Base-by-base conservation (phyloP, 2,797 vertebrate genomes). In the Leptodactylus fallax region DNA sequence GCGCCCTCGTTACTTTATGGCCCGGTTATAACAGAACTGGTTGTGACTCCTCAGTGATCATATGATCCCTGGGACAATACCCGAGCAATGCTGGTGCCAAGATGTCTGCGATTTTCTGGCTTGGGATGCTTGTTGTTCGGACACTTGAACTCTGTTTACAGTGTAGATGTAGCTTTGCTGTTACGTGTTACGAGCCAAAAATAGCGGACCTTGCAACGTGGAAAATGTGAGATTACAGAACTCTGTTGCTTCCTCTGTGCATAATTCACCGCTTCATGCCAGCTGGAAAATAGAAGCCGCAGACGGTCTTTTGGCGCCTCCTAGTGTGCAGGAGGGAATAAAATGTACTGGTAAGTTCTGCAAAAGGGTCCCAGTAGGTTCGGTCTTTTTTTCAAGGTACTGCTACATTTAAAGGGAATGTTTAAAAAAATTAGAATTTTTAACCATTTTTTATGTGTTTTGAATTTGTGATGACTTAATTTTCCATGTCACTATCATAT, bases 171-270 rank as follows among this genome's bases (percentile, higher is more conserved):
- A 71, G 81, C 87, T 77, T 84, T 76, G 76, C 71, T 23, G 71
- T 83, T 87, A 87, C 86, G 79, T 77, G 79, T 69, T 65, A 53
- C 49, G 23, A 81, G 53, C 87, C 87, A 83, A 84, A 83, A 88
- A 88, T 88, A 88, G 87, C 72, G 72, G 49, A 65, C 79, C 81
- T 61, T 84, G 81, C 87, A 83, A 84, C 87, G 87, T 84, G 87
- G 87, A 88, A 84, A 88, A 88, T 84, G 81, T 88, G 87, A 88
- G 74, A 88, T 84, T 84, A 78, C 87, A 71, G 81, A 79, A 79
- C 81, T 88, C 27, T 79, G 81, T 25, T 49, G 87, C 87, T 79
- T 88, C 87, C 81, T 79, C 72, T 79, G 53, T 6, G 58, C 61
- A 79, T 16, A 83, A 25, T 58, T 77, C 47, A n/a, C 21, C 9